A percentile compares a stretch with the other conserved stretches of the same genome.
Evolutionary conservation across 1,140 invertebrate species (phyloP).

Genomic region (Aphelinus atriplicis): DNA sequence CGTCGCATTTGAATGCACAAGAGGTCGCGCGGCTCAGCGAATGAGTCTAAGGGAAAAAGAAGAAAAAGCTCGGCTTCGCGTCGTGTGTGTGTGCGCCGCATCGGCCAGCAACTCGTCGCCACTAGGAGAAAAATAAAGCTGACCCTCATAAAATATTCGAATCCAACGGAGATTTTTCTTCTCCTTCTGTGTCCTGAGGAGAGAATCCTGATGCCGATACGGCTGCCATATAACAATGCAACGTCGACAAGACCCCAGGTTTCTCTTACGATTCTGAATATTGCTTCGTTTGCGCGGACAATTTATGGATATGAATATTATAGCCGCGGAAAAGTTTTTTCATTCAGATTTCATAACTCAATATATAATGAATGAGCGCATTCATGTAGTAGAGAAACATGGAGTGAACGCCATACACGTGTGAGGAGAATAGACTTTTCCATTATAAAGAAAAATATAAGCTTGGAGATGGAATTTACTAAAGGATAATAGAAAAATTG

Average conservation of each 20-base stretch:
- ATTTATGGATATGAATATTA: not conserved
- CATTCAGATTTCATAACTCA: too few species aligned
- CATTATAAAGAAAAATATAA: too few species aligned
- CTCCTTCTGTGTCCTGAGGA: not conserved
- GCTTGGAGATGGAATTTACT: too few species aligned
- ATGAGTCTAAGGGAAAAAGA: not conserved
- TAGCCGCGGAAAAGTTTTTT: too few species aligned
- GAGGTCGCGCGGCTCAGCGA: constrained; percentile 7
- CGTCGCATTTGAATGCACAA: constrained; percentile 45
- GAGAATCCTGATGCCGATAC: constrained; percentile 3
- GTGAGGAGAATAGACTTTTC: too few species aligned
- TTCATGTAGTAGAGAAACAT: too few species aligned
- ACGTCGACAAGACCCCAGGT: constrained; percentile 1
- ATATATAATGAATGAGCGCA: too few species aligned
- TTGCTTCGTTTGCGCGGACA: not conserved
- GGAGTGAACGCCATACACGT: too few species aligned
- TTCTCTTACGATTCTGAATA: constrained; percentile 13
- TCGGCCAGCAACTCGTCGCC: too few species aligned
- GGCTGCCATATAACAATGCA: constrained; percentile 6
- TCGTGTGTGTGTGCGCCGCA: not conserved
- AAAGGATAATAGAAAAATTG: too few species aligned
- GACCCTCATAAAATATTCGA: constrained; percentile 34
- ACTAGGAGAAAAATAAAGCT: not conserved
- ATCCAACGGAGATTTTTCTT: constrained; percentile 15
- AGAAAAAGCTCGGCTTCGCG: not conserved